Evolutionary conservation across 2,888 invertebrate genomes (phyloP).

Genomic region (Cataglyphis livida): DNA sequence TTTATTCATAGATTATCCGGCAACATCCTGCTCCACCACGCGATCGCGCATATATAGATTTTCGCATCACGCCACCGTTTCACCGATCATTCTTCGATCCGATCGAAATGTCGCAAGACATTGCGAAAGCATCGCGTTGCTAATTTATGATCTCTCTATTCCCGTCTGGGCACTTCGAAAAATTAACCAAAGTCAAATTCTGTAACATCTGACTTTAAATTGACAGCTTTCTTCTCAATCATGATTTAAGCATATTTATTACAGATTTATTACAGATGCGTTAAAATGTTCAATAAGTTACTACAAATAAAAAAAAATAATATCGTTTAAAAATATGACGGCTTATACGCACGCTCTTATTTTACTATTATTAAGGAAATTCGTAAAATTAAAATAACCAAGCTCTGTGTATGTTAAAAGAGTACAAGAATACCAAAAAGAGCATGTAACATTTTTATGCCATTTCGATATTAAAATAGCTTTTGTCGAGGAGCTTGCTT

Average conservation of each 20-base stretch:
- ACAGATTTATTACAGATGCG: not conserved
- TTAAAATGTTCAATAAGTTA: not conserved
- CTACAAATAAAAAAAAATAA: not conserved
- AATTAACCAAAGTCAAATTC: slow-evolving; percentile 4
- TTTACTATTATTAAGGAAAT: not conserved
- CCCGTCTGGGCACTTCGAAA: not conserved
- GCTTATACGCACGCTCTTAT: not conserved
- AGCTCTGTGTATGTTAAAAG: not conserved
- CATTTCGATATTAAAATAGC: not conserved
- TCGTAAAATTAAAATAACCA: not conserved
- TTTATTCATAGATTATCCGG: slow-evolving; percentile 61
- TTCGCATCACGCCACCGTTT: slow-evolving; percentile 27
- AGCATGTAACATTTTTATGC: not conserved
- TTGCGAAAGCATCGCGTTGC: slow-evolving; percentile 6
- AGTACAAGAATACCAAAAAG: not conserved
- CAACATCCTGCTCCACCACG: slow-evolving; percentile 47
- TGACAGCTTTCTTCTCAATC: not conserved
- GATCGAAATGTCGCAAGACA: slow-evolving; percentile 38
- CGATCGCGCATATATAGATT: slow-evolving; percentile 18
- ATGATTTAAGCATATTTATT: too few relatives aligned
- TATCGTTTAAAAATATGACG: not conserved
- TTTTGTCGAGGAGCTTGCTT: not conserved
- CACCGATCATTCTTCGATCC: slow-evolving; percentile 45
- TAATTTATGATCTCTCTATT: slow-evolving; percentile 22
- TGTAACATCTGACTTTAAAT: not conserved